Percentiles rank a stretch among this genome's conserved stretches.
phyloP scores from a whole-genome alignment of 2,797 vertebrate species.

The Platyrinchus mystaceus region DNA sequence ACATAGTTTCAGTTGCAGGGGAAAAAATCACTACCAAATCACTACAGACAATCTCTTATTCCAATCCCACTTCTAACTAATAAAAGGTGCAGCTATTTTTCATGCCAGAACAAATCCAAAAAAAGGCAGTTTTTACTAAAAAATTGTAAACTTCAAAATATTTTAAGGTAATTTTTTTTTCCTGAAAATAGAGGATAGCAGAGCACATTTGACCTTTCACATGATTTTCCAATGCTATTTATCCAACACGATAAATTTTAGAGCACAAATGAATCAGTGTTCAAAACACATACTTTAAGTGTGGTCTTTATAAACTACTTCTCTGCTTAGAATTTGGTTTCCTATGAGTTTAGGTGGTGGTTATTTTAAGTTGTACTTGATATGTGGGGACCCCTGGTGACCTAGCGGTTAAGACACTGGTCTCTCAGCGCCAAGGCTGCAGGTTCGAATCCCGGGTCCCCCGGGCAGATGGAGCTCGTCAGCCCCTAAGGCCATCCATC shows the following conservation, averaged over 20 bases:
- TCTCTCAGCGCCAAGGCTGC: too few species aligned
- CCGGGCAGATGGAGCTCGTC: too few species aligned
- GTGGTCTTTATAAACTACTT: neutral
- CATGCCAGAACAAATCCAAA: neutral
- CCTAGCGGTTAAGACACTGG: too few species aligned
- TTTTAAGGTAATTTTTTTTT: neutral
- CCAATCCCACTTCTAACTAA: neutral
- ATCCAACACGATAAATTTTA: neutral
- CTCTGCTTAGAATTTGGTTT: neutral
- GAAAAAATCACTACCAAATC: fast-evolving
- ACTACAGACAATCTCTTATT: neutral
- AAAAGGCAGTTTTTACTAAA: neutral
- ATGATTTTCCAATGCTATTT: neutral
- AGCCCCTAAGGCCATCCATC: too few species aligned
- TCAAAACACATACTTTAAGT: neutral
- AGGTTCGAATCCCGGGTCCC: too few species aligned
- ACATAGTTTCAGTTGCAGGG: neutral
- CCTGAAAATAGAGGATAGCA: neutral
- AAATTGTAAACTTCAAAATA: neutral
- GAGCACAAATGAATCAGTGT: neutral
- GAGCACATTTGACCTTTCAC: neutral
- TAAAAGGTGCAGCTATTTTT: neutral
- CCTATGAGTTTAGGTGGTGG: neutral
- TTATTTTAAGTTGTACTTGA: neutral
- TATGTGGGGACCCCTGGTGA: too few species aligned